Evolutionary conservation across 2,113 vertebrate genomes (phyloP), one percentile per base, ranked within the genome.

Genomic region (Sitta europaea): DNA sequence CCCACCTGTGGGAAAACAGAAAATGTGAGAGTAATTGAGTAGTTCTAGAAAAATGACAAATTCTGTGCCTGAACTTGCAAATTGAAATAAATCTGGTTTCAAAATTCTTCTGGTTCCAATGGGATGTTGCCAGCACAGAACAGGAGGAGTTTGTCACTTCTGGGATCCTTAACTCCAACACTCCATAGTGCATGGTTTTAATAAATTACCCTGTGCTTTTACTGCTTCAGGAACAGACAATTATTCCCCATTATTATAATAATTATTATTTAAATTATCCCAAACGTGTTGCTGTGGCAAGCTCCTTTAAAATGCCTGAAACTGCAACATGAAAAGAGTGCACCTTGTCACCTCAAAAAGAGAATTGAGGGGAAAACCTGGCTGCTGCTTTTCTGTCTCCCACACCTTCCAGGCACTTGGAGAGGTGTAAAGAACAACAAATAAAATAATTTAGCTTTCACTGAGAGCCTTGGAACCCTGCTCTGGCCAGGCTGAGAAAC

Each of bases 61-160:
- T 86, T 53, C 38, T 77, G 38, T 61, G 66, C 57, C 45, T 91
- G 48, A 78, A 28, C 10, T 63, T 70, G 57, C 16, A 71, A n/a
- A 54, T 40, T 90, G 47, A 47, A 74, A 71, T 55, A 74, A 80
- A 36, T 36, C 29, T 57, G 65, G 2, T 63, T 65, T 84, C 10
- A 94, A 31, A 91, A 58, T 43, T 22, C 9, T 27, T 70, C 50
- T 86, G 47, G 14, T 80, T 84, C 21, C 59, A 70, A 1, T 22
- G 42, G 63, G 83, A 35, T 66, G 48, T 33, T 91, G 85, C 91
- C 87, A 90, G 19, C 71, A 43, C 15, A 86, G 61, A 91, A 55
- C 70, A 93, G 76, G 82, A 94, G 88, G 70, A 72, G 38, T 77
- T 71, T 67, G 68, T 95, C 59, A 55, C 31, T 94, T 68, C 22